Conservation (phyloP, 2,797 vertebrate species). For the Sciaenops ocellatus region DNA sequence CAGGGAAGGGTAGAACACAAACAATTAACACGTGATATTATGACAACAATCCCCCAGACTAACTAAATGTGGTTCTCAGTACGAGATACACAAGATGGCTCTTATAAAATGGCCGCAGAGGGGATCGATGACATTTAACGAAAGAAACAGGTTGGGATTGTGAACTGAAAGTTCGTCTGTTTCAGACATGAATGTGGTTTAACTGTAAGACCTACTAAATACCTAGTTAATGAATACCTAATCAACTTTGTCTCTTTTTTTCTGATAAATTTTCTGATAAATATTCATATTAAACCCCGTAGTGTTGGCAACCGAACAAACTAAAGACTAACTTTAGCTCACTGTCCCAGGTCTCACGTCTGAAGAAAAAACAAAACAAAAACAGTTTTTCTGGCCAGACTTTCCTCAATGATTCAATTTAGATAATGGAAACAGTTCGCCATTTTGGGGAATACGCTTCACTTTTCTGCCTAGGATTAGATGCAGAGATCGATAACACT, state of each 20-base stretch:
- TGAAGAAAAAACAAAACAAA: slow-evolving; percentile 3
- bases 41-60: slow-evolving; percentile 20
- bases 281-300: slow-evolving; percentile 22
- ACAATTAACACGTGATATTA: slow-evolving; percentile 37
- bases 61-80: slow-evolving; percentile 18
- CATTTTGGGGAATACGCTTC: not conserved
- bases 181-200: slow-evolving; percentile 17
- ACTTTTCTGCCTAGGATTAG: not conserved
- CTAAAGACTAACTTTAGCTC: slow-evolving; percentile 68
- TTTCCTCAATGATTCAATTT: slow-evolving; percentile 49
- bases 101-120: slow-evolving; percentile 24
- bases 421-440: not conserved
- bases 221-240: not conserved
- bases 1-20: slow-evolving; percentile 46
- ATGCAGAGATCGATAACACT: not conserved
- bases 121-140: slow-evolving; percentile 21
- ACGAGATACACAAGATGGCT: slow-evolving; percentile 29
- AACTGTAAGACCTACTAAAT: not conserved
- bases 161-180: slow-evolving; percentile 70
- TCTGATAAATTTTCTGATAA: not conserved
- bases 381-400: slow-evolving; percentile 67
- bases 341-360: slow-evolving; percentile 62
- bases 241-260: not conserved
- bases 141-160: slow-evolving; percentile 57
- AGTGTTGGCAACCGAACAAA: slow-evolving; percentile 7